Evolutionary conservation across 1,140 invertebrate genomes (phyloP), one percentile per base, ranked within the genome.

Genomic region (Hormaphis cornu): DNA sequence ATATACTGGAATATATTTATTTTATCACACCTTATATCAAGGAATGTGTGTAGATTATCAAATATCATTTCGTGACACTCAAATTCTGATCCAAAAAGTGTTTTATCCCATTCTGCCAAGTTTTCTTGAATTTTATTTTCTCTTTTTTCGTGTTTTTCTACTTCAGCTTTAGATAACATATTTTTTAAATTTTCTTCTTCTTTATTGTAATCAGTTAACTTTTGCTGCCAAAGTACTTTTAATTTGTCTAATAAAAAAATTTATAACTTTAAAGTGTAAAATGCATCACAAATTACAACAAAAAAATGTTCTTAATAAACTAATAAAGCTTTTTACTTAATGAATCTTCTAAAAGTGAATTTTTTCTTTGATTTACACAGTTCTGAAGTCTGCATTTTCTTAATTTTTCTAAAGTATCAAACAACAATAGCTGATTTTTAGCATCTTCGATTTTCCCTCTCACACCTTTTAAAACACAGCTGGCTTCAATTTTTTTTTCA

Each of bases 381-480:
- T 83, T 82, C 30, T 83, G 82, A 48, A 82, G 78, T 72, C 87
- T 81, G 7, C 85, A 80, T 63, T 77, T 79, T 52, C 87, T 78
- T 10, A 90, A 77, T 74, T 85, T 86, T 28, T 81, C 71, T 18
- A 91, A 74, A 12, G 83, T 81, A 33, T 84, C 81, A 18, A 90
- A 75, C 24, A 89, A 76, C 0, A 79, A 77, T 2, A 87, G 75
- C 73, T 82, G 83, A 73, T 85, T 85, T 63, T 82, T 83, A 1
- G 84, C 84, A 75, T 90, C 87, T 37, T 76, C 81, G 74, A 87
- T 84, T 75, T 88, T 89, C 52, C 81, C 81, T 26, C 82, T 77
- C 0, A 89, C 86, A 73, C 89, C 86, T 46, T 82, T 81, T 1
- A 90, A 75, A 14, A 89, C 80, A 70, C 81, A 78, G 76, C 90